phyloP scores from a whole-genome alignment of 1,140 invertebrate species.

The Brachionus paranguensis region DNA sequence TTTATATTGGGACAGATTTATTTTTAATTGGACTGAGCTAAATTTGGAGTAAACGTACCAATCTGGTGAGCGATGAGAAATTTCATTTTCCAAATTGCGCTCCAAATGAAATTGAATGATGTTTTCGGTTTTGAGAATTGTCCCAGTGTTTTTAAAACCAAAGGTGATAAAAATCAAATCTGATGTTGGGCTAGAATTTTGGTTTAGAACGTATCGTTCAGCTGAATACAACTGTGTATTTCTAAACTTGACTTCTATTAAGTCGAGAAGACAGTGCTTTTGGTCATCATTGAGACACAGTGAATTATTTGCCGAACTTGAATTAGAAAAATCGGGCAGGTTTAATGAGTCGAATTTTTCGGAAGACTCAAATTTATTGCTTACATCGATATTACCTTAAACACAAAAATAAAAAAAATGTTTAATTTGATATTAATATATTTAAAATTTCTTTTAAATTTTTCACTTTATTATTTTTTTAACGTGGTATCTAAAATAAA shows the following conservation, averaged over 20 bases:
- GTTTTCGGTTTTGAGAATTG: conserved; percentile 62
- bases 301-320: background rate
- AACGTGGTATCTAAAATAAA: too few species aligned
- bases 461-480: background rate
- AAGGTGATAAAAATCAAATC: background rate
- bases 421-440: too few species aligned
- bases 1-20: conserved; percentile 79
- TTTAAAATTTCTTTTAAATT: too few species aligned
- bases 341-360: conserved; percentile 45
- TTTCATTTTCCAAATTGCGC: conserved; percentile 69
- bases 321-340: background rate
- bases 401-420: background rate
- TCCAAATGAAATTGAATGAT: conserved; percentile 72
- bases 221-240: conserved; percentile 77
- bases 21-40: conserved; percentile 68
- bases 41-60: conserved; percentile 51
- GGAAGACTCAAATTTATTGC: conserved; percentile 62
- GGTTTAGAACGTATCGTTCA: conserved; percentile 41
- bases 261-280: conserved; percentile 63
- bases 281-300: conserved; percentile 42
- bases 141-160: conserved; percentile 1
- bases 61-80: conserved; percentile 71
- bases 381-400: conserved; percentile 67
- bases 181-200: background rate
- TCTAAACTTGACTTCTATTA: conserved; percentile 69